Conservation (phyloP, 2,113 vertebrate species). For the Synchiropus splendidus region DNA sequence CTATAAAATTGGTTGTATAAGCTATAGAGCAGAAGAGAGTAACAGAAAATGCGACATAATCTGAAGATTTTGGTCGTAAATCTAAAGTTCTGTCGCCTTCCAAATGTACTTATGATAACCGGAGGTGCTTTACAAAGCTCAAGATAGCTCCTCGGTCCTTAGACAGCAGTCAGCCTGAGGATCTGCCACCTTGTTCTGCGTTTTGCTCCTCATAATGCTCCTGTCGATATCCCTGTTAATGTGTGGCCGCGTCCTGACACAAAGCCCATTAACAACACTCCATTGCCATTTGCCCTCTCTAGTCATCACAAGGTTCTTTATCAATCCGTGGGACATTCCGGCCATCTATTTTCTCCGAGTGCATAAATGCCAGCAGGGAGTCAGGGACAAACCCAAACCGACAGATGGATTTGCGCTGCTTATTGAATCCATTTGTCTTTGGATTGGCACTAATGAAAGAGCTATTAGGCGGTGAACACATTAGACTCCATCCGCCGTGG, state of each 20-base stretch:
- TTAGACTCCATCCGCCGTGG: constrained; percentile 19
- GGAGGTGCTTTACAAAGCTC: too few relatives aligned
- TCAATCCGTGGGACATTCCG: constrained; percentile 13
- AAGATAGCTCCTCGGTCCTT: too few relatives aligned
- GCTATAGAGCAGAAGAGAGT: too few relatives aligned
- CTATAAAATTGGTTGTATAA: too few relatives aligned
- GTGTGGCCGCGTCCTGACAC: constrained; percentile 8
- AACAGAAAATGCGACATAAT: too few relatives aligned
- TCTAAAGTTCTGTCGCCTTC: too few relatives aligned
- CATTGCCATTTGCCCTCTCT: constrained; percentile 4
- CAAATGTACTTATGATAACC: too few relatives aligned
- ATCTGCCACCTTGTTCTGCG: too few relatives aligned
- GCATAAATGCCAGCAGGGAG: constrained; percentile 20
- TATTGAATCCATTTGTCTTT: constrained; percentile 54
- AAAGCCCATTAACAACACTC: constrained; percentile 12
- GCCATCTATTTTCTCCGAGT: constrained; percentile 18
- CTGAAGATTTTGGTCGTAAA: too few relatives aligned
- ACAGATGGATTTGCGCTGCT: constrained; percentile 48
- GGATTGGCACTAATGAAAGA: constrained; percentile 58
- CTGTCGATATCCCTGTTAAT: constrained; percentile 15
- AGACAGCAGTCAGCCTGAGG: too few relatives aligned
- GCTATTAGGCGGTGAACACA: constrained; percentile 44
- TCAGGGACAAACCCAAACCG: constrained; percentile 38
- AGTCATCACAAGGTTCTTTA: constrained; percentile 16
- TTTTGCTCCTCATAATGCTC: constrained; percentile 12